A percentile compares a stretch with the other conserved stretches of the same genome.
phyloP scores from a whole-genome alignment of 2,888 invertebrate species.

The Eupeodes latifasciatus region DNA sequence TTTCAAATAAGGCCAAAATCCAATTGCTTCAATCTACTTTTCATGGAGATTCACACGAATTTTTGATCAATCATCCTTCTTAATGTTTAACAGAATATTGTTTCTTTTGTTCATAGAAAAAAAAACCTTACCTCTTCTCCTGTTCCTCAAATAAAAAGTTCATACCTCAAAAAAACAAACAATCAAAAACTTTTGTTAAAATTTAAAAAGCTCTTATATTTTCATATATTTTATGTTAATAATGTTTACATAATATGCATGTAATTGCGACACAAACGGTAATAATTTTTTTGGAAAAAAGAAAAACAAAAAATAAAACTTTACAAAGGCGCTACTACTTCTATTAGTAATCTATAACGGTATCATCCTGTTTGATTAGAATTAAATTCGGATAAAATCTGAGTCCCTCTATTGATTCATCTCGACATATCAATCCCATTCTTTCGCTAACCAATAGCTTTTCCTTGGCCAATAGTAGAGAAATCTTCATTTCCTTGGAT shows the following conservation, averaged over 20 bases:
- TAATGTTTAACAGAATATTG: too few relatives aligned
- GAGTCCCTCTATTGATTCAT: slow-evolving; percentile 97
- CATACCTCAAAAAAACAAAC: not conserved
- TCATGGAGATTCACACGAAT: too few relatives aligned
- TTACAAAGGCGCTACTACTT: slow-evolving; percentile 27
- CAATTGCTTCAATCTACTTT: too few relatives aligned
- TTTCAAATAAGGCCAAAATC: too few relatives aligned
- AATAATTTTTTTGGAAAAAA: not conserved
- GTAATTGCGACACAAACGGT: slow-evolving; percentile 30
- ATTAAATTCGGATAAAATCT: slow-evolving; percentile 97
- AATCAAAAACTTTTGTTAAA: not conserved
- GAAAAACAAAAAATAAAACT: slow-evolving; percentile 20
- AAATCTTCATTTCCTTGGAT: slow-evolving; percentile 92
- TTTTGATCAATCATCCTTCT: too few relatives aligned
- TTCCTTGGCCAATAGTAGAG: slow-evolving; percentile 95
- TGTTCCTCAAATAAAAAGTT: too few relatives aligned
- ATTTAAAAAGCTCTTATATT: slow-evolving; percentile 35
- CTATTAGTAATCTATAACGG: slow-evolving; percentile 51
- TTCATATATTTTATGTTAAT: slow-evolving; percentile 12
- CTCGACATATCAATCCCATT: slow-evolving; percentile 94
- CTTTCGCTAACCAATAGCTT: slow-evolving; percentile 94
- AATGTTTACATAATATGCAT: not conserved
- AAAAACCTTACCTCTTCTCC: too few relatives aligned
- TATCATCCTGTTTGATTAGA: slow-evolving; percentile 82
- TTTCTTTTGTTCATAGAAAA: too few relatives aligned